These are phyloP conservation scores for Hormaphis cornu DNA, from an alignment of 1,140 invertebrate species.

Conservation along the genomic window DNA sequence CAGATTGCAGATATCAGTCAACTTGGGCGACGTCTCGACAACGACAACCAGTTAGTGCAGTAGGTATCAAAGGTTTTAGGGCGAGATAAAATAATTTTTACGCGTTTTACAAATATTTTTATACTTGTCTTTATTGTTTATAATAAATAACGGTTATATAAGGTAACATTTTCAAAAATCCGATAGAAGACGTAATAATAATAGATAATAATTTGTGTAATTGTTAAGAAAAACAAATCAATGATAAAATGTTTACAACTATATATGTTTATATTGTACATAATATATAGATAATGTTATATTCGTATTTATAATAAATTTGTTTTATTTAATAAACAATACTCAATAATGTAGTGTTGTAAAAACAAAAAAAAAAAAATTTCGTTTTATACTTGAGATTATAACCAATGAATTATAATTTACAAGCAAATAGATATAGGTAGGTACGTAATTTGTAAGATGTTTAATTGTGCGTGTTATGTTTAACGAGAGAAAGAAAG, in stretches of 20 bases:
- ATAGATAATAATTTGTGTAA: not conserved
- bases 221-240: not conserved
- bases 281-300: not conserved
- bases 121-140: conserved; percentile 24
- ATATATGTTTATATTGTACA: too few species aligned
- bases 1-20: not conserved
- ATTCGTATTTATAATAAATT: not conserved
- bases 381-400: not conserved
- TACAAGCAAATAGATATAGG: too few species aligned
- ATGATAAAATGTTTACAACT: conserved; percentile 18
- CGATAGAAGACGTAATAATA: conserved; percentile 21
- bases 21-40: not conserved
- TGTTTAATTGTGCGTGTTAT: too few species aligned
- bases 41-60: not conserved
- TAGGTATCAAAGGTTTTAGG: too few species aligned
- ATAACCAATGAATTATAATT: not conserved
- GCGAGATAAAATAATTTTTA: too few species aligned
- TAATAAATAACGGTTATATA: conserved; percentile 27
- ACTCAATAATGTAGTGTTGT: not conserved
- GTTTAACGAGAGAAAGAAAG: too few species aligned
- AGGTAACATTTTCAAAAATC: conserved; percentile 30
- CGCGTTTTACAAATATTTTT: not conserved
- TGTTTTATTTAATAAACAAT: too few species aligned
- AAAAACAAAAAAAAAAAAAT: not conserved
- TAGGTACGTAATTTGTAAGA: too few species aligned